Conservation (phyloP, 2,888 invertebrate species). For the Leucania comma region DNA sequence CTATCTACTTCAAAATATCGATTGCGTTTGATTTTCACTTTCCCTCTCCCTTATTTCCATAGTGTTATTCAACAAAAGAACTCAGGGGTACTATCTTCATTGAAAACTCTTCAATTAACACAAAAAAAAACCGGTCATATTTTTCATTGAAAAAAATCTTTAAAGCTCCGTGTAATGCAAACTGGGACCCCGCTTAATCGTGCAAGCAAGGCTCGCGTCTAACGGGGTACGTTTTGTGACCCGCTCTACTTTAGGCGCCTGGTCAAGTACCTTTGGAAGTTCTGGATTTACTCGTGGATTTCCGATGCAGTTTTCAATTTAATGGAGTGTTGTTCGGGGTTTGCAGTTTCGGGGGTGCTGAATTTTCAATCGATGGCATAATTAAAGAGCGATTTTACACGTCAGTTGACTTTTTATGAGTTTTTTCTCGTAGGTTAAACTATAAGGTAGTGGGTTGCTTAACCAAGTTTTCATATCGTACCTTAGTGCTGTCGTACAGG, state of each 20-base stretch:
- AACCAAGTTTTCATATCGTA: neutral
- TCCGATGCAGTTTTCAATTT: conserved; percentile 16
- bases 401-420: neutral
- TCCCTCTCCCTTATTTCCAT: neutral
- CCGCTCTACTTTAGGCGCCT: conserved; percentile 52
- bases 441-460: neutral
- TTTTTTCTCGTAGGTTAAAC: neutral
- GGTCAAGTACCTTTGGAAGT: conserved; percentile 60
- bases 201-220: conserved; percentile 54
- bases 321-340: conserved; percentile 16
- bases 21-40: neutral
- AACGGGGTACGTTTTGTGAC: conserved; percentile 52
- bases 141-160: conserved; percentile 37
- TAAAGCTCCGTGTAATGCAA: conserved; percentile 56
- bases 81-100: neutral
- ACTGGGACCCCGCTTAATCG: conserved; percentile 56
- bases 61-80: neutral
- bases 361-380: no score
- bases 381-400: neutral
- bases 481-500: no score
- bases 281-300: conserved; percentile 21
- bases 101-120: neutral
- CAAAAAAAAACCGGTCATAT: neutral
- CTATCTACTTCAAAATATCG: neutral
- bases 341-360: neutral